Evolutionary conservation across 2,113 vertebrate species (phyloP).

Genomic region (Ia io): DNA sequence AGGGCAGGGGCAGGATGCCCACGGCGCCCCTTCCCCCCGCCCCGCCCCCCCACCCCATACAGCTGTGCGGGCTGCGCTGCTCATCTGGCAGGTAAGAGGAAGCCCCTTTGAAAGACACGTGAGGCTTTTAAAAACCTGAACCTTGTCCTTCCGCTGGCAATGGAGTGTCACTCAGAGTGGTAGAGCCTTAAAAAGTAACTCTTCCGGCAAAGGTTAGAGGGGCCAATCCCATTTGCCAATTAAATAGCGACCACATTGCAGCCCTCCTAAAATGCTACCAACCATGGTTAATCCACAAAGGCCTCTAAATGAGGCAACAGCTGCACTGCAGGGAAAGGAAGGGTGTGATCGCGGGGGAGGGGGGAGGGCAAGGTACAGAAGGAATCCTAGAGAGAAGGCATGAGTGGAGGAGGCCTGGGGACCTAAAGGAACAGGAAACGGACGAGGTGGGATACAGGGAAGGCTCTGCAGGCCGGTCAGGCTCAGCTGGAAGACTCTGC

Average conservation of each 20-base stretch:
- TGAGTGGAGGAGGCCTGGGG: neutral
- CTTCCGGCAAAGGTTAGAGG: slow-evolving; percentile 41
- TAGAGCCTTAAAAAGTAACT: slow-evolving; percentile 40
- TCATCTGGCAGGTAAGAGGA: neutral
- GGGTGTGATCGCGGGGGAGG: too few species aligned
- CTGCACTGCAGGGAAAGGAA: neutral
- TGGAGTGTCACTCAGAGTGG: slow-evolving; percentile 39
- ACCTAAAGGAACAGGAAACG: fast-evolving
- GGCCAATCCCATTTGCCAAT: slow-evolving; percentile 53
- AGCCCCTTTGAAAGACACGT: neutral
- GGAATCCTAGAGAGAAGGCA: neutral
- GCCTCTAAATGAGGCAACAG: neutral
- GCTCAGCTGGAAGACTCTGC: too few species aligned
- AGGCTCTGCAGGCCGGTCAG: too few species aligned
- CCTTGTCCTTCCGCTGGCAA: neutral
- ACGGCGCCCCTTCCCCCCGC: fast-evolving
- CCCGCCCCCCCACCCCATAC: neutral
- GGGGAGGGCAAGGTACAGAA: neutral
- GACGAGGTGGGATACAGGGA: neutral
- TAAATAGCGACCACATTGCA: slow-evolving; percentile 9
- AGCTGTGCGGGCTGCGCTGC: neutral
- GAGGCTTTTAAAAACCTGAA: neutral
- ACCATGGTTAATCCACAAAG: neutral
- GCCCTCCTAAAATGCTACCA: slow-evolving; percentile 57
- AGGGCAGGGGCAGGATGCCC: neutral